Base-by-base conservation (phyloP, 2,113 vertebrate genomes). In the Suncus etruscus region DNA sequence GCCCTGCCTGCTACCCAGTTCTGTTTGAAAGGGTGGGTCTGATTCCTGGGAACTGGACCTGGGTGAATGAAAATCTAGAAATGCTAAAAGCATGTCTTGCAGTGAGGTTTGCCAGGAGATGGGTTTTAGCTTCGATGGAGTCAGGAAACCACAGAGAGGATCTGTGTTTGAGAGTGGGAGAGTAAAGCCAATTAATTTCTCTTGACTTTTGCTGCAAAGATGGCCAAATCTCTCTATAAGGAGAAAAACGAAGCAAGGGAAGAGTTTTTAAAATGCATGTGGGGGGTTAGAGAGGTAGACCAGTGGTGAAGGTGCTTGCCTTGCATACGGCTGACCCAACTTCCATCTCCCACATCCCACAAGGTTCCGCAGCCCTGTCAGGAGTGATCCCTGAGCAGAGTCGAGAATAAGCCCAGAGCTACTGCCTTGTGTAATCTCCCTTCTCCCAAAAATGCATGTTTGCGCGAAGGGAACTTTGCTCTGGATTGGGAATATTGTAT, bases 61-160 rank as follows among this genome's bases (percentile, higher is more conserved):
- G 54, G 54, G 54, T 54, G 54, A 11, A 54, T 16, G 12, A 54
- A 14, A 54, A 15, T 54, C 51, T 15, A 54, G 51, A 54, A 54
- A 54, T 54, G 51, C 51, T 54, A 15, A 54, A 10, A 54, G 51
- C 51, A 54, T 54, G 10, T 10, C 51, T 15, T 10, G 51, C 51
- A 15, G 15, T 15, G 51, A 54, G 51, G 61, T 72, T 96, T 10
- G 51, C 82, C 91, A 90, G 90, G 84, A 76, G 89, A 82, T 47
- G 86, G 78, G 93, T 92, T 16, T 47, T 84, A 81, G 90, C 86
- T 93, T 70, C 75, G 82, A 90, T 82, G 66, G 84, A 95, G 85
- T 15, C 54, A 54, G 68, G 92, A 85, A 47, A 2, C 50, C 32
- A 27, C 89, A 76, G 29, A 11, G 89, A 78, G 93, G 76, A 63